Base-by-base conservation (phyloP, 2,113 vertebrate genomes). In the Parus major region DNA sequence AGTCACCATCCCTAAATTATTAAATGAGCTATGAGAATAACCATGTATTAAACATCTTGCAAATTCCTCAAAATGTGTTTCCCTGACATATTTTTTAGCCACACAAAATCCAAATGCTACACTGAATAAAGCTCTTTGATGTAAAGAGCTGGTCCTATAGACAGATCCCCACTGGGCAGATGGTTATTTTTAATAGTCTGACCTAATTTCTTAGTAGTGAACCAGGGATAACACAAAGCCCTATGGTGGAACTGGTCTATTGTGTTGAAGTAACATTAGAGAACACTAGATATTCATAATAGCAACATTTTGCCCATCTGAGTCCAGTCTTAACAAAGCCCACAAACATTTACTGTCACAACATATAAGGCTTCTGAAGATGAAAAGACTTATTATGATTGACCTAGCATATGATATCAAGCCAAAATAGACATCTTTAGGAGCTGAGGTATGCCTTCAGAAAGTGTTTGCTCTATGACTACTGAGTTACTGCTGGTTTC, bases 131-230 rank as follows among this genome's bases (percentile, higher is more conserved):
- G 64, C 39, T 72, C 69, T 84, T 55, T 65, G 39, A 85, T 87
- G 50, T 47, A 93, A 94, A 63, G 60, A 88, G 17, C 59, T 94
- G 95, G 85, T 95, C 88, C 94, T 96, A 69, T 57, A 93, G 91
- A 88, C 63, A 96, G 91, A 96, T 95, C 59, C 86, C 89, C 56
- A 73, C 71, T 86, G 91, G 95, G 72, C 80, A 97, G 87, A 94
- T 86, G 90, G 93, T 80, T 97, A 97, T 97, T 97, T 98, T 97
- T 97, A 97, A 96, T 95, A 94, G 77, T 66, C 71, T 97, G 96
- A 97, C 96, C 97, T 96, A 97, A 95, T 97, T 98, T 93, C 55
- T 92, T 64, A 78, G n/a, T 49, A 60, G 87, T 75, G 68, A 94
- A 97, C 55, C 70, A 95, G 86, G 82, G 87, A 96, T 82, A 97